Base-by-base conservation (phyloP, 1,140 invertebrate genomes). In the Cheumatopsyche charites region DNA sequence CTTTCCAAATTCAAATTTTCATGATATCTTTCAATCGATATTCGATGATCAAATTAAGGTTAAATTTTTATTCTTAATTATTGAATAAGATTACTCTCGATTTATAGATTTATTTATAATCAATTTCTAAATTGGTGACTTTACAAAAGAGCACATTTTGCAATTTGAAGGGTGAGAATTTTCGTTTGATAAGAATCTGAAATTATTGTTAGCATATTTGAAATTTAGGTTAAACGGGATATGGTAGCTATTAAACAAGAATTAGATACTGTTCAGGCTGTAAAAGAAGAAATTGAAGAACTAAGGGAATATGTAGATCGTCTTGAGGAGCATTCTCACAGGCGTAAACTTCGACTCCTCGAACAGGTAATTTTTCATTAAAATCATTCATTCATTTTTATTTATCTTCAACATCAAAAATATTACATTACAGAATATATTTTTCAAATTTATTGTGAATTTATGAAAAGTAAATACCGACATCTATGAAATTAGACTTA, bases 211-310 rank as follows among this genome's bases (percentile, higher is more conserved):
- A 4, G 9, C 3, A 36, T 36, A 36, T 36, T 3, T 47, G 3
- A 26, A 2, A 58, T 58, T 12, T 25, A 91, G 85, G 94, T 95
- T 72, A 95, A 96, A 83, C 88, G 94, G 75, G 94, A 96, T 83
- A 95, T 96, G 92, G 92, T 94, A 70, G 92, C 92, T 78, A 95
- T 96, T 86, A 94, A 94, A 86, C 92, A 94, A 78, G 94, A 96
- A 82, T 85, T 96, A 80, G 93, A 95, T 84, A 92, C 92, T 26
- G 93, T 96, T 76, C 94, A 96, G 84, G 92, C 94, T 81, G 94
- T 95, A 75, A 95, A 95, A 80, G 94, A 96, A 80, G 94, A 96
- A 83, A 95, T 96, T 78, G 94, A 96, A 82, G 94, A 95, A 82
- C 84, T 96, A 80, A 85, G 93, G 73, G 93, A 95, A 82, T 95